Conservation (phyloP, 2,888 invertebrate species). For the Calameuta idolon region DNA sequence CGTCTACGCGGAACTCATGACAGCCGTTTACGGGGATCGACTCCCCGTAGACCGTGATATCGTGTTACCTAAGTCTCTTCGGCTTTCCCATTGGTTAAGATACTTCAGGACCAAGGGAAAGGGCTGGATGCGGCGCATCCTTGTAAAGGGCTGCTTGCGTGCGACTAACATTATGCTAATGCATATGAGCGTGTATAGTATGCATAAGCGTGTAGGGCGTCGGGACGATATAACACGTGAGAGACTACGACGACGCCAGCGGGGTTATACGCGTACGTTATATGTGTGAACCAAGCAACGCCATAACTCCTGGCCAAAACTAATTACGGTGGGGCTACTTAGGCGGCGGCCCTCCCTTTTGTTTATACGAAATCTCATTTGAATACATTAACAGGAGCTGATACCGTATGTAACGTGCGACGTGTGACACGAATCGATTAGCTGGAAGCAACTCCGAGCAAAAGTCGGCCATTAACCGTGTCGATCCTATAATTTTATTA, state of each 20-base stretch:
- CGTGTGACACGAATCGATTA: constrained; percentile 23
- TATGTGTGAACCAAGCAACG: constrained; percentile 8
- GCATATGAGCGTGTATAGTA: constrained; percentile 16
- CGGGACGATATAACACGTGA: constrained; percentile 8
- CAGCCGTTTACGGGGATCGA: constrained; percentile 35
- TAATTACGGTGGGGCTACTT: constrained; percentile 56
- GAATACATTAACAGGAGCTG: constrained; percentile 44
- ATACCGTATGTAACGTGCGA: constrained; percentile 10
- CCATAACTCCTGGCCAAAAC: constrained; percentile 55
- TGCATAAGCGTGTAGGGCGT: constrained; percentile 3
- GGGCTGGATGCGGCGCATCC: neutral
- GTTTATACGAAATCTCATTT: constrained; percentile 54
- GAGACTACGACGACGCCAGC: neutral
- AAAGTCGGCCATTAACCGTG: neutral
- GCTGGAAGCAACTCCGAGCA: constrained; percentile 12
- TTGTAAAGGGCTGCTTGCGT: constrained; percentile 38
- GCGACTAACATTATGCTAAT: constrained; percentile 55
- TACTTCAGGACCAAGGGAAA: constrained; percentile 2
- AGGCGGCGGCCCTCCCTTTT: constrained; percentile 45
- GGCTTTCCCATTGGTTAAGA: neutral
- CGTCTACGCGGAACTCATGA: constrained; percentile 34
- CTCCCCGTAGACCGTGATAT: constrained; percentile 39
- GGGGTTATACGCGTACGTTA: neutral
- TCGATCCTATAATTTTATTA: neutral
- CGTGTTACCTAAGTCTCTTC: constrained; percentile 40